phyloP scores from a whole-genome alignment of 2,113 vertebrate genomes.

The Labeo catla region DNA sequence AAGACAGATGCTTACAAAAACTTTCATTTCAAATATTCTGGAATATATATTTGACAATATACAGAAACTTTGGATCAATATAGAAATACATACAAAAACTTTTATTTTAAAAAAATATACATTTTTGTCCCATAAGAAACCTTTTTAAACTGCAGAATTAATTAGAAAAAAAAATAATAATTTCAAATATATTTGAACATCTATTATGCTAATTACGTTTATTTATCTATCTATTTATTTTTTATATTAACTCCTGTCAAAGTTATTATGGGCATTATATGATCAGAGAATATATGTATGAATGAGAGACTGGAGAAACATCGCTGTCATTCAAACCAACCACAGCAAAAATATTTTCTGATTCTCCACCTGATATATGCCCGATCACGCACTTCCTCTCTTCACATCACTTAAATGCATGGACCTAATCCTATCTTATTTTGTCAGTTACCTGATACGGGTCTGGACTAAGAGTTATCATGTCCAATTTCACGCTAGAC shows the following conservation, averaged over 20 bases:
- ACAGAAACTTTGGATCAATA: too few relatives aligned
- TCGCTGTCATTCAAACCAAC: not conserved
- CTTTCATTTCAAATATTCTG: too few relatives aligned
- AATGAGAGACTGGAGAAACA: not conserved
- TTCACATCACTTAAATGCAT: not conserved
- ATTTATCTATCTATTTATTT: not conserved
- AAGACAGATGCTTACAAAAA: too few relatives aligned
- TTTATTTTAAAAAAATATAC: too few relatives aligned
- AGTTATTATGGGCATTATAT: not conserved
- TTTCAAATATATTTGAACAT: too few relatives aligned
- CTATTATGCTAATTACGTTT: too few relatives aligned
- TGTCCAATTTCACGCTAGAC: conserved; percentile 41
- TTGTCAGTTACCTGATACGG: conserved; percentile 36
- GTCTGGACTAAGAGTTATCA: conserved; percentile 37
- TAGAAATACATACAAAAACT: too few relatives aligned
- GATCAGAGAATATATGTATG: not conserved
- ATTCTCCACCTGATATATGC: not conserved
- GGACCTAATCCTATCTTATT: not conserved
- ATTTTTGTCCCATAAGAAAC: too few relatives aligned
- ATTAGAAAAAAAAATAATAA: too few relatives aligned
- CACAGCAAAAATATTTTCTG: not conserved
- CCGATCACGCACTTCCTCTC: not conserved
- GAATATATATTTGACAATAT: too few relatives aligned
- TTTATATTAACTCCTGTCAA: not conserved
- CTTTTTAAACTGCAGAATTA: too few relatives aligned